Percentiles rank a stretch among this genome's conserved stretches.
Evolutionary conservation across 2,113 vertebrate genomes (phyloP).

Genomic region (Rhineura floridana): DNA sequence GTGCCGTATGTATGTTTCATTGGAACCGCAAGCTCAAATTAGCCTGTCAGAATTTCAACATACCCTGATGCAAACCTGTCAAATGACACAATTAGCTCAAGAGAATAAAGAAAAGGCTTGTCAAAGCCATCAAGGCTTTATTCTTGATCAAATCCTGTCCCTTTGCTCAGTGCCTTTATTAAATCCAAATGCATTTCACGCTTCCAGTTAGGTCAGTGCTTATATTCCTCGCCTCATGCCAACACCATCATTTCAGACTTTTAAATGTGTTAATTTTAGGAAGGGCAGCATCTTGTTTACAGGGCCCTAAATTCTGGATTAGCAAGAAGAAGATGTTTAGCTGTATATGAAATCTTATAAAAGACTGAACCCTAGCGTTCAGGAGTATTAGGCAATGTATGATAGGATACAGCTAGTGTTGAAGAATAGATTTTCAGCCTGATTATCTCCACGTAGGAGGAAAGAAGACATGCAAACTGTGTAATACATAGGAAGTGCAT

Average conservation of each 20-base stretch:
- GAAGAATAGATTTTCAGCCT: background rate
- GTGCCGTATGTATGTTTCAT: slow-evolving; percentile 62
- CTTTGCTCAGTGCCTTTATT: slow-evolving; percentile 49
- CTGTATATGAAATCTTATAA: slow-evolving; percentile 52
- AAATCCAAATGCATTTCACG: slow-evolving; percentile 59
- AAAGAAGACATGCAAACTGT: background rate
- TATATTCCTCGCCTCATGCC: background rate
- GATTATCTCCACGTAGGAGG: background rate
- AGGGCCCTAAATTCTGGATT: slow-evolving; percentile 5
- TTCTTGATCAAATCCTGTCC: slow-evolving; percentile 48
- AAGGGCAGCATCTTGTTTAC: slow-evolving; percentile 31
- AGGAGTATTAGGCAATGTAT: background rate
- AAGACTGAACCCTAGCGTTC: slow-evolving; percentile 28
- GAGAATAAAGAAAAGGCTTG: slow-evolving; percentile 72
- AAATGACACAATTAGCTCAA: slow-evolving; percentile 74
- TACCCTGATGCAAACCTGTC: slow-evolving; percentile 67
- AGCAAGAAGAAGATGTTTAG: slow-evolving; percentile 23
- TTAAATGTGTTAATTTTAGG: slow-evolving; percentile 37
- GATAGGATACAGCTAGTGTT: background rate
- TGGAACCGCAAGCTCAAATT: slow-evolving; percentile 74
- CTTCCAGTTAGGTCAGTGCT: slow-evolving; percentile 40
- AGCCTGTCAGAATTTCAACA: slow-evolving; percentile 75
- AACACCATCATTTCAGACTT: slow-evolving; percentile 10
- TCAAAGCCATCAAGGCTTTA: slow-evolving; percentile 62
- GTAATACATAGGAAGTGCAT: background rate